Percentiles rank a stretch among this genome's conserved stretches.
Evolutionary conservation across 2,113 vertebrate species (phyloP).

Genomic region (Nasalis larvatus): DNA sequence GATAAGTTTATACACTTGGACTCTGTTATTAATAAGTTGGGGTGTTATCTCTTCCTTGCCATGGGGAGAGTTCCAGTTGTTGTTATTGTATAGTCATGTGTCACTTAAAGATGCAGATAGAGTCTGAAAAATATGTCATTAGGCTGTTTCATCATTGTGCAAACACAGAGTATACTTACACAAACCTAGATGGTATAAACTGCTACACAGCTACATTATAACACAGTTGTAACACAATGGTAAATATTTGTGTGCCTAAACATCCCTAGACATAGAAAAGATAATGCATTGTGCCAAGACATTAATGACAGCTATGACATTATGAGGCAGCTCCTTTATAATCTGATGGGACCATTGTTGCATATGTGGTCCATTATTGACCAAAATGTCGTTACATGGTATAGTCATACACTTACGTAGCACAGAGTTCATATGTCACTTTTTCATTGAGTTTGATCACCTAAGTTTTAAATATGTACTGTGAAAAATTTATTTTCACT

Average conservation of each 20-base stretch:
- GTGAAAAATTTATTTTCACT: slow-evolving; percentile 56
- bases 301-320: not conserved
- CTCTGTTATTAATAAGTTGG: not conserved
- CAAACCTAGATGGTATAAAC: not conserved
- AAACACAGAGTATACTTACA: not conserved
- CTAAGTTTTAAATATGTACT: slow-evolving; percentile 35
- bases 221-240: not conserved
- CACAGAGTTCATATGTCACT: slow-evolving; percentile 42
- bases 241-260: not conserved
- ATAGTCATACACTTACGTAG: not conserved
- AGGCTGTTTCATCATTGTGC: not conserved
- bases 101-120: not conserved
- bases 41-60: slow-evolving; percentile 13
- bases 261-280: not conserved
- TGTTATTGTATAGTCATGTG: not conserved
- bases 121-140: not conserved
- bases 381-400: not conserved
- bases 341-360: not conserved
- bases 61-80: not conserved
- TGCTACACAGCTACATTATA: not conserved
- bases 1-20: not conserved
- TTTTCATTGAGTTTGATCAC: slow-evolving; percentile 67
- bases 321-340: not conserved
- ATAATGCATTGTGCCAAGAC: not conserved
- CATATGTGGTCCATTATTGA: not conserved